These are phyloP conservation scores for Oreonectes daqikongensis DNA, from an alignment of 2,797 vertebrate genomes.

Conservation along the genomic window DNA sequence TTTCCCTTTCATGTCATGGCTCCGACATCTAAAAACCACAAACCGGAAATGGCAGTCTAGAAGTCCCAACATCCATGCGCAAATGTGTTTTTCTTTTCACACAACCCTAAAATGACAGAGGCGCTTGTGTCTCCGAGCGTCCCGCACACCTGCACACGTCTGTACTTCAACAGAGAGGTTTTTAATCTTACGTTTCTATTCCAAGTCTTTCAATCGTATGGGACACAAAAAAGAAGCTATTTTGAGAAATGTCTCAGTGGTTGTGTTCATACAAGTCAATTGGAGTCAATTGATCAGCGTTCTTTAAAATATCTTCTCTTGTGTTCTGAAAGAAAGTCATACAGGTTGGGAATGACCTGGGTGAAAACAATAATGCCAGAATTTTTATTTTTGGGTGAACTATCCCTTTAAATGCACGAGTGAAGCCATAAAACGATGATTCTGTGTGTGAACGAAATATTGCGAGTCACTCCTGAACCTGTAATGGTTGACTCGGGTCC, in stretches of 20 bases:
- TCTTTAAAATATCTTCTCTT: too few relatives aligned
- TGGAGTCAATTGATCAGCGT: too few relatives aligned
- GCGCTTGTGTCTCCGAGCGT: conserved; percentile 49
- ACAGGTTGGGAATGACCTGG: background rate
- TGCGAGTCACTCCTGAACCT: too few relatives aligned
- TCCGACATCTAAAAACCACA: conserved; percentile 57
- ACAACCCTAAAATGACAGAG: conserved; percentile 54
- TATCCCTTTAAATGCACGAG: too few relatives aligned
- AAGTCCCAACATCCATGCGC: conserved; percentile 51
- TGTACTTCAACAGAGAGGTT: conserved; percentile 50
- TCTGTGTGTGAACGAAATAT: too few relatives aligned
- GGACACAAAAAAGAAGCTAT: too few relatives aligned
- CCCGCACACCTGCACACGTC: conserved; percentile 30
- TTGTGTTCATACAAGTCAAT: too few relatives aligned
- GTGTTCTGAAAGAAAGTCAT: too few relatives aligned
- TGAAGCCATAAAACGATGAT: too few relatives aligned
- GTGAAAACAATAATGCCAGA: background rate
- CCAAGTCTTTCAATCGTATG: conserved; percentile 14
- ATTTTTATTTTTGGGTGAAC: too few relatives aligned
- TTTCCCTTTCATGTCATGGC: conserved; percentile 63
- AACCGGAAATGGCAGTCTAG: conserved; percentile 57
- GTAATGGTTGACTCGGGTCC: background rate
- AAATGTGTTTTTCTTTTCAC: conserved; percentile 49
- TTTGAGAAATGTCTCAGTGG: too few relatives aligned
- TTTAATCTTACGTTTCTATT: conserved; percentile 27